Percentiles rank a stretch among this genome's conserved stretches.
These are phyloP conservation scores for Lasiommata megera DNA, from an alignment of 2,888 invertebrate genomes.

Conservation along the genomic window DNA sequence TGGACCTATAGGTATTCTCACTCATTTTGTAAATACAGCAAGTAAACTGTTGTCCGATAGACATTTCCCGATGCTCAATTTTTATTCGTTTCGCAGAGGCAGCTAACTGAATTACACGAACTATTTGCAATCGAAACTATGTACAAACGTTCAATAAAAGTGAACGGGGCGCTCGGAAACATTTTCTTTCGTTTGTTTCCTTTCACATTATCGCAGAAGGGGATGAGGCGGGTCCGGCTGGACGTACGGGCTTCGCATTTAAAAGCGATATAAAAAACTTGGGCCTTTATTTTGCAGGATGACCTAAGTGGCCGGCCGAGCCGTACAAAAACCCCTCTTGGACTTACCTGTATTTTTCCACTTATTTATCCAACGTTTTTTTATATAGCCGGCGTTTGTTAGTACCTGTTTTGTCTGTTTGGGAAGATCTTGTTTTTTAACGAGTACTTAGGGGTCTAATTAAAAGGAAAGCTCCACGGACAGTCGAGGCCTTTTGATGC, in stretches of 20 bases:
- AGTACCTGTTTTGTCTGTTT: slow-evolving; percentile 75
- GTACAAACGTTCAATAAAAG: slow-evolving; percentile 72
- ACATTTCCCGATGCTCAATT: slow-evolving; percentile 53
- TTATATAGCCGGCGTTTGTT: slow-evolving; percentile 72
- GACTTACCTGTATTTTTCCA: slow-evolving; percentile 82
- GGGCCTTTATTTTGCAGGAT: slow-evolving; percentile 79
- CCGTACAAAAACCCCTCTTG: slow-evolving; percentile 77
- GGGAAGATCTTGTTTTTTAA: slow-evolving; percentile 80
- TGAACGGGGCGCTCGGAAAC: slow-evolving; percentile 70
- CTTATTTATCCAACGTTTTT: slow-evolving; percentile 79
- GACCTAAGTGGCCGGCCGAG: slow-evolving; percentile 80
- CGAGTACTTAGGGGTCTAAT: slow-evolving; percentile 80
- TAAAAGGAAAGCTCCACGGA: slow-evolving; percentile 78
- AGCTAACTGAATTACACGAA: slow-evolving; percentile 74
- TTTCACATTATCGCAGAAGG: slow-evolving; percentile 73
- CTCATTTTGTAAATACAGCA: slow-evolving; percentile 56
- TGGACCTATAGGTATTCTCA: slow-evolving; percentile 33
- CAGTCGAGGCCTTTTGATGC: slow-evolving; percentile 79
- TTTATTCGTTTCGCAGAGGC: slow-evolving; percentile 52
- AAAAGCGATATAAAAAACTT: slow-evolving; percentile 80
- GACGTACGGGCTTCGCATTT: slow-evolving; percentile 76
- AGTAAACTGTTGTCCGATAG: slow-evolving; percentile 45
- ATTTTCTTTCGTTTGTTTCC: slow-evolving; percentile 80
- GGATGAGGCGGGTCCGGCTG: slow-evolving; percentile 67
- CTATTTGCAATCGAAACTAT: slow-evolving; percentile 79